A percentile compares a stretch with the other conserved stretches of the same genome.
phyloP scores from a whole-genome alignment of 2,797 vertebrate genomes.

The Notolepis coatsorum region DNA sequence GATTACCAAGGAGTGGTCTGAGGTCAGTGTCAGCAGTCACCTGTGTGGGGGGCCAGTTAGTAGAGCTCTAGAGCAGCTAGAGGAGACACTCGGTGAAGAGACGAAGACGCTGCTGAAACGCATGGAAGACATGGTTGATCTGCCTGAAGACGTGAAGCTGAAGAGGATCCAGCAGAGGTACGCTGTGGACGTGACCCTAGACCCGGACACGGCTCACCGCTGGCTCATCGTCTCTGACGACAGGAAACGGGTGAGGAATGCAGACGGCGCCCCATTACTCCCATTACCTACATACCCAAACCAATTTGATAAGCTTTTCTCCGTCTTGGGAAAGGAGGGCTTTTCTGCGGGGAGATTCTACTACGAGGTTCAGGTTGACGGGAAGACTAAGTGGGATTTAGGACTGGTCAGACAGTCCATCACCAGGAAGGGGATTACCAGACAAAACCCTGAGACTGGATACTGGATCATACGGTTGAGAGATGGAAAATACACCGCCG shows the following conservation, averaged over 20 bases:
- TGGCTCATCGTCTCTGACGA: conserved; percentile 14
- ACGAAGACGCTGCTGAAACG: too few species aligned
- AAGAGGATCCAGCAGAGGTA: conserved; percentile 8
- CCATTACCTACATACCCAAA: too few species aligned
- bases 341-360: conserved; percentile 34
- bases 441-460: conserved; percentile 4
- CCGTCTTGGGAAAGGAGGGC: conserved; percentile 13
- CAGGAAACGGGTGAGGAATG: conserved; percentile 30
- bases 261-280: too few species aligned
- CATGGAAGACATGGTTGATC: not conserved
- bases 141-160: conserved; percentile 18
- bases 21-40: too few species aligned
- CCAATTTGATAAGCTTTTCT: not conserved
- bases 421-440: not conserved
- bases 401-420: conserved; percentile 25
- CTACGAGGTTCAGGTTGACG: conserved; percentile 25
- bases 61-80: too few species aligned
- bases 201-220: conserved; percentile 18
- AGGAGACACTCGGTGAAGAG: not conserved
- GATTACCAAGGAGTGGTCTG: not conserved
- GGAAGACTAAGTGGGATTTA: conserved; percentile 21
- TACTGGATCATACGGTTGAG: conserved; percentile 34
- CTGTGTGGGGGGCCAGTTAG: too few species aligned
- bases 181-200: conserved; percentile 26
- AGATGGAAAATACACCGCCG: not conserved